Percentiles rank a stretch among this genome's conserved stretches.
Evolutionary conservation across 1,140 invertebrate species (phyloP).

Genomic region (Polypedilum pembai): DNA sequence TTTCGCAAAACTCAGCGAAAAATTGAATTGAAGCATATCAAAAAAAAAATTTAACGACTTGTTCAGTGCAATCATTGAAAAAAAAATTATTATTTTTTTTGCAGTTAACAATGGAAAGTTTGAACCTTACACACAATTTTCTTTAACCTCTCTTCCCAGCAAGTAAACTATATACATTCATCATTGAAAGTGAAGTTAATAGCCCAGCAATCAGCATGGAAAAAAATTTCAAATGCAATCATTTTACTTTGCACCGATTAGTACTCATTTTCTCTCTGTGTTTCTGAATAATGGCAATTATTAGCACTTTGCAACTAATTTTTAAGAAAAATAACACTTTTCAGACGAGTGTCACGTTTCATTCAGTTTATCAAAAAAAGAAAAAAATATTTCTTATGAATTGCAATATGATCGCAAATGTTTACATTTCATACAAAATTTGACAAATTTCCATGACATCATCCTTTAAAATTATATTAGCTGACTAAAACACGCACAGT

Average conservation of each 20-base stretch:
- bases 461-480: background rate
- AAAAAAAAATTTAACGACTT: slow-evolving; percentile 6
- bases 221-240: background rate
- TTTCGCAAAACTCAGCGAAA: too few relatives aligned
- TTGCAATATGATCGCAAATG: background rate
- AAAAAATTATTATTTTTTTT: background rate
- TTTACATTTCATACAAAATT: background rate
- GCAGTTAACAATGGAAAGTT: background rate
- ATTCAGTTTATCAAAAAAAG: background rate
- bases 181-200: slow-evolving; percentile 18
- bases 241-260: background rate
- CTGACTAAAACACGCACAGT: background rate
- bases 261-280: background rate
- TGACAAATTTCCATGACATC: slow-evolving; percentile 11
- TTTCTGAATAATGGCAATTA: background rate
- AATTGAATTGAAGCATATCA: background rate
- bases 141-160: background rate
- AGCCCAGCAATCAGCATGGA: background rate
- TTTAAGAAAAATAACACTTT: background rate
- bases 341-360: background rate
- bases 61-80: background rate
- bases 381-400: too few relatives aligned
- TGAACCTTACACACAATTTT: background rate
- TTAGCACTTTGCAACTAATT: background rate
- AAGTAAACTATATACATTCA: too few relatives aligned